A percentile compares a stretch with the other conserved stretches of the same genome.
These are phyloP conservation scores for Myzus persicae DNA, from an alignment of 1,140 invertebrate species.

Conservation along the genomic window DNA sequence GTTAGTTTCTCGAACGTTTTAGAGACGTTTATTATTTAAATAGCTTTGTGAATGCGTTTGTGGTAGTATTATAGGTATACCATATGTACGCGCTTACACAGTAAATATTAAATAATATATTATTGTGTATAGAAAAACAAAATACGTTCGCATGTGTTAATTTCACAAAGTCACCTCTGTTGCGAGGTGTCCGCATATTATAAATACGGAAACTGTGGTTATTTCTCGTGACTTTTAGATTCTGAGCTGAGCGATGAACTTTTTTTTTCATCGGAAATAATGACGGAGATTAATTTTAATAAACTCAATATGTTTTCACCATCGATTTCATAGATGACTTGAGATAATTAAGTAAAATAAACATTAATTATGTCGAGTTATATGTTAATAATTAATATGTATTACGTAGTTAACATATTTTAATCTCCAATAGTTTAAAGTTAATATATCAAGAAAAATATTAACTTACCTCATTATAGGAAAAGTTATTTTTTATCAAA, in stretches of 20 bases:
- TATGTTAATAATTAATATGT: too few relatives aligned
- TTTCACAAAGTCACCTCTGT: not conserved
- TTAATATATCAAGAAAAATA: not conserved
- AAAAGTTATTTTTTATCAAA: not conserved
- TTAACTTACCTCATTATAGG: not conserved
- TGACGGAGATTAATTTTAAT: not conserved
- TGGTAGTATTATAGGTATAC: not conserved
- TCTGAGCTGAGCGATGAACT: not conserved
- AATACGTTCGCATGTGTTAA: not conserved
- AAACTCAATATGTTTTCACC: not conserved
- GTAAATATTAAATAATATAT: not conserved
- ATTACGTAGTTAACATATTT: not conserved
- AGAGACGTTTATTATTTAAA: conserved; percentile 6
- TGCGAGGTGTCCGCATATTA: not conserved
- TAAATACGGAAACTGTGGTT: not conserved
- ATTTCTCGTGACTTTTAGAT: not conserved
- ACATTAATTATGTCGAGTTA: not conserved
- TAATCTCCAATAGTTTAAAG: too few relatives aligned
- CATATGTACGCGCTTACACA: not conserved
- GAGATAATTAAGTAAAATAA: not conserved
- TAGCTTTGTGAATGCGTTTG: not conserved
- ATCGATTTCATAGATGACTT: not conserved
- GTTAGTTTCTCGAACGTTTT: not conserved
- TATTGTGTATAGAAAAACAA: not conserved
- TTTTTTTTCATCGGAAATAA: not conserved